Evolutionary conservation across 2,113 vertebrate genomes (phyloP), one percentile per base, ranked within the genome.

Genomic region (Carlito syrichta): DNA sequence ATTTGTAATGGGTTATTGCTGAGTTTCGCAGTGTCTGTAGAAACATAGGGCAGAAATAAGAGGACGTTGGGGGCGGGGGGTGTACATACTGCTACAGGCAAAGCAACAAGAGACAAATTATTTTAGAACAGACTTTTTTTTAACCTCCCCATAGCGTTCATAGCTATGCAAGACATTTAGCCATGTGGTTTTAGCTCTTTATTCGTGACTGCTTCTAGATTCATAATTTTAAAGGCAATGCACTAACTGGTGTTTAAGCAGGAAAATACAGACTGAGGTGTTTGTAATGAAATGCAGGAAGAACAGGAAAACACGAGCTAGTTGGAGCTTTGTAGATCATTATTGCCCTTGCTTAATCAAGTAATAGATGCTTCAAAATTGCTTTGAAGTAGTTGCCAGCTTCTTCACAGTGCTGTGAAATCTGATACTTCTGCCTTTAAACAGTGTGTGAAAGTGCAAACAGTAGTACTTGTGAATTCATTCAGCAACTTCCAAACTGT

Each of bases 381-480:
- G 96, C 98, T 99, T 99, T 99, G 98, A 99, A 98, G 98, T 89
- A 19, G 40, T 97, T 98, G 98, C 98, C 99, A 99, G 89, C 81
- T 97, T 98, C 96, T 98, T 98, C 97, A 85, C 85, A 93, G 98
- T 30, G 60, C 98, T 98, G 96, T 98, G 98, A 98, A 99, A 99
- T 97, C 95, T 83, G 98, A 99, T 98, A 98, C 96, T 98, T 98
- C 97, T 79, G 97, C 98, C 98, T 98, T 98, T 95, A 98, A 98
- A 98, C 97, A 96, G 95, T 82, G 96, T 98, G 98, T 98, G 98
- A 98, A 98, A 98, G 98, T 97, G 98, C 98, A 98, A 98, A 98
- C 92, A 43, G 97, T 96, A 98, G 98, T 98, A 98, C 98, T 98
- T 98, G 98, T 96, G 98, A 98, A 98, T 98, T 98, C 98, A 98